phyloP scores from a whole-genome alignment of 2,113 vertebrate species.

The Hirundichthys speculiger region DNA sequence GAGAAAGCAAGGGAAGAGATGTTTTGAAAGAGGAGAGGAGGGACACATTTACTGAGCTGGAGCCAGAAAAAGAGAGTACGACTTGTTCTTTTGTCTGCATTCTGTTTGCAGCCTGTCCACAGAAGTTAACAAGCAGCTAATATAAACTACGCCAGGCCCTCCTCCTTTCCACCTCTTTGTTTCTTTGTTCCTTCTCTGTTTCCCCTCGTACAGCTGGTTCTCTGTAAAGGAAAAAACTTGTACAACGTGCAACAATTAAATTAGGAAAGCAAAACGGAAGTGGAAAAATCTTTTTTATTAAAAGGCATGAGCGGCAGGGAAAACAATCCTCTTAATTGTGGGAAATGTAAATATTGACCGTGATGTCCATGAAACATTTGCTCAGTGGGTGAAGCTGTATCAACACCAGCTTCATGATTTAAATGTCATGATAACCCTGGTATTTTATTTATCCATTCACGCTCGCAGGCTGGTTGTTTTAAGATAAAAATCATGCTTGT shows the following conservation, averaged over 20 bases:
- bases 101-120: constrained; percentile 64
- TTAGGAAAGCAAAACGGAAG: constrained; percentile 3
- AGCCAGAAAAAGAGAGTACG: constrained; percentile 69
- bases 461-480: constrained; percentile 3
- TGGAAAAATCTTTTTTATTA: too few relatives aligned
- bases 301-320: too few relatives aligned
- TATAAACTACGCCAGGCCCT: constrained; percentile 60
- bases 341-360: too few relatives aligned
- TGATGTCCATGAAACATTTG: background rate
- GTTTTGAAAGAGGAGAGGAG: constrained; percentile 45
- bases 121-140: constrained; percentile 69
- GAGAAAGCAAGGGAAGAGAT: constrained; percentile 14
- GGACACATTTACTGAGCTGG: constrained; percentile 32
- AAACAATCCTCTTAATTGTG: too few relatives aligned
- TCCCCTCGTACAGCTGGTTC: background rate
- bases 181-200: constrained; percentile 3
- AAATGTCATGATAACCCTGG: background rate
- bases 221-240: constrained; percentile 24
- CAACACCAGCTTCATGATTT: constrained; percentile 1
- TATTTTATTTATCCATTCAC: background rate
- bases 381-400: too few relatives aligned
- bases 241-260: constrained; percentile 21
- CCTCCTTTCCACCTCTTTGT: constrained; percentile 6
- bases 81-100: constrained; percentile 69
- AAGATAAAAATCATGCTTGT: constrained; percentile 13